Conservation (phyloP, 1,140 invertebrate genomes). For the Meloidogyne exigua region DNA sequence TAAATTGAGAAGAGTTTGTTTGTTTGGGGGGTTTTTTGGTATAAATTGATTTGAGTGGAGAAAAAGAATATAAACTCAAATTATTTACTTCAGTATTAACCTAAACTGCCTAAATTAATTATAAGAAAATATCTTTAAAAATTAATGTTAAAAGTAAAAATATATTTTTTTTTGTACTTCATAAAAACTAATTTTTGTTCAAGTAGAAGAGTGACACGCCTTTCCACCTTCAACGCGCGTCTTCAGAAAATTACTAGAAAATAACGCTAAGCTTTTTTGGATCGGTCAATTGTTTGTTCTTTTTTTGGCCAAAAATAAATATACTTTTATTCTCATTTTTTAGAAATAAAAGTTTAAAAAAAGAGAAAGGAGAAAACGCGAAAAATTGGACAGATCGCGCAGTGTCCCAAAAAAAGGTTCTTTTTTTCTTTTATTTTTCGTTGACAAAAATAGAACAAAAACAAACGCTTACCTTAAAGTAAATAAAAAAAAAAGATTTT, state of each 20-base stretch:
- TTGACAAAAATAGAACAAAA: neutral
- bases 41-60: too few species aligned
- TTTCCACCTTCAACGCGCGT: neutral
- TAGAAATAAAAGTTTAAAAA: neutral
- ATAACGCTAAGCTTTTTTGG: neutral
- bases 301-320: conserved; percentile 4
- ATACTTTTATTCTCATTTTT: neutral
- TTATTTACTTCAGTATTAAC: too few species aligned
- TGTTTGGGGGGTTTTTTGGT: too few species aligned
- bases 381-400: neutral
- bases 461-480: neutral
- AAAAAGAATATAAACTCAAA: too few species aligned
- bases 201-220: neutral
- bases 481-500: neutral
- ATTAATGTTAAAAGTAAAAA: too few species aligned
- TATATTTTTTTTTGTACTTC: too few species aligned
- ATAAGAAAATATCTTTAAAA: too few species aligned
- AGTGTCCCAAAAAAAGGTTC: neutral
- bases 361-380: neutral
- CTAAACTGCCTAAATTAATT: too few species aligned
- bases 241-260: neutral
- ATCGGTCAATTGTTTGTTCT: neutral
- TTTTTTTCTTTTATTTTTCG: neutral
- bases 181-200: too few species aligned
- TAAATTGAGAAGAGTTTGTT: too few species aligned